phyloP scores from a whole-genome alignment of 2,797 vertebrate genomes.

The Uromys caudimaculatus region DNA sequence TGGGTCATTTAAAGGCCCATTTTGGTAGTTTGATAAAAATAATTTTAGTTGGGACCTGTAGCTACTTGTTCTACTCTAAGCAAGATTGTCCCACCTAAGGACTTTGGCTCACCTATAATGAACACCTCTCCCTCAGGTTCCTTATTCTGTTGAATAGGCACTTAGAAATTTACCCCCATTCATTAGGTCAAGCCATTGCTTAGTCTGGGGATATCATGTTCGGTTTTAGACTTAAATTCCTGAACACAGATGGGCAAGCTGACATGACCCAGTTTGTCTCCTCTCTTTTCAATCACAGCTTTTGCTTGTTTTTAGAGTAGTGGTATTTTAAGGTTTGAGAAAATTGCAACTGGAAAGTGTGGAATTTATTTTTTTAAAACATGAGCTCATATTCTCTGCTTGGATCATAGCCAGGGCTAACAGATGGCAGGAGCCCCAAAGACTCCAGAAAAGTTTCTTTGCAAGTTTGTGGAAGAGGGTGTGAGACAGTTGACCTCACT shows the following conservation, averaged over 20 bases:
- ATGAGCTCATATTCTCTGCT: constrained; percentile 48
- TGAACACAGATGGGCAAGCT: constrained; percentile 40
- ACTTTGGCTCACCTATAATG: not conserved
- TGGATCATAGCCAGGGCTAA: constrained; percentile 33
- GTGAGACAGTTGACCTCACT: not conserved
- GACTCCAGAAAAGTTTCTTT: constrained; percentile 18
- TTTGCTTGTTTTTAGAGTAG: constrained; percentile 71
- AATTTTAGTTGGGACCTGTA: not conserved
- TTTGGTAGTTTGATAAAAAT: not conserved
- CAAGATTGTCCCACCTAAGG: no score
- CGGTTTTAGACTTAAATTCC: constrained; percentile 52
- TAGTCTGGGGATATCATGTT: not conserved
- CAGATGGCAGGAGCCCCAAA: constrained; percentile 6
- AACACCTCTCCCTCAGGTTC: not conserved
- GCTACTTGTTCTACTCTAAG: not conserved
- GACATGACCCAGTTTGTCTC: constrained; percentile 56
- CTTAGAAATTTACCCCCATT: not conserved
- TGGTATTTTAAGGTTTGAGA: constrained; percentile 75
- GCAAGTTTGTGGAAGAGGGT: not conserved
- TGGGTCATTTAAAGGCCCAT: not conserved
- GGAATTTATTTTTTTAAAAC: not conserved
- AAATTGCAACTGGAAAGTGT: constrained; percentile 59
- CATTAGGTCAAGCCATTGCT: not conserved
- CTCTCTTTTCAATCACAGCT: constrained; percentile 20
- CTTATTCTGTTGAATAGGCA: not conserved